Conservation (phyloP, 1,140 invertebrate genomes). For the Euwallacea similis region DNA sequence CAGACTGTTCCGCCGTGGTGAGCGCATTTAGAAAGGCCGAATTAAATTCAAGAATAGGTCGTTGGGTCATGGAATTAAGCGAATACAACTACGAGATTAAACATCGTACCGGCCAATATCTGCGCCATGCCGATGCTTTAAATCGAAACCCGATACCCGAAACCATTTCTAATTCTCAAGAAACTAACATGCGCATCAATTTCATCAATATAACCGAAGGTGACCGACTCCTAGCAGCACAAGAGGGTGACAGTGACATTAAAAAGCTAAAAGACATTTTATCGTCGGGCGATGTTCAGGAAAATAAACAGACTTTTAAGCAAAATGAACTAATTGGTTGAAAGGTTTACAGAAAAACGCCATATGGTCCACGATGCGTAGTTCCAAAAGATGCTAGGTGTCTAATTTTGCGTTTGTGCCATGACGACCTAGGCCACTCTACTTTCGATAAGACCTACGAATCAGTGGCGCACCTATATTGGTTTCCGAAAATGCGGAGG, state of each 20-base stretch:
- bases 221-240: constrained; percentile 45
- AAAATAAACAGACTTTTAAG: constrained; percentile 34
- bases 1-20: constrained; percentile 42
- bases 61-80: constrained; percentile 18
- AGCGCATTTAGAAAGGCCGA: background rate
- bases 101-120: constrained; percentile 27
- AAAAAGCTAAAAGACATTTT: background rate
- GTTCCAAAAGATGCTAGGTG: too few species aligned
- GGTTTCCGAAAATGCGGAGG: too few species aligned
- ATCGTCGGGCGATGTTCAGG: constrained; percentile 6
- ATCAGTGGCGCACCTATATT: too few species aligned
- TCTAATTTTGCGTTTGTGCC: too few species aligned
- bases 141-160: background rate
- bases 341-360: too few species aligned
- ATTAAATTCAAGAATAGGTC: constrained; percentile 31
- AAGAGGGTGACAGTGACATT: constrained; percentile 35
- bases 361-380: too few species aligned
- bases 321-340: constrained; percentile 27
- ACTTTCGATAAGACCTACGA: too few species aligned
- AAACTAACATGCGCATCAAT: background rate
- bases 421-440: too few species aligned
- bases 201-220: constrained; percentile 42
- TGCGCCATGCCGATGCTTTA: constrained; percentile 52
- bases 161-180: too few species aligned
- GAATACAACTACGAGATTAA: background rate